These are phyloP conservation scores for Astur gentilis DNA, from an alignment of 2,113 vertebrate species.

Conservation along the genomic window DNA sequence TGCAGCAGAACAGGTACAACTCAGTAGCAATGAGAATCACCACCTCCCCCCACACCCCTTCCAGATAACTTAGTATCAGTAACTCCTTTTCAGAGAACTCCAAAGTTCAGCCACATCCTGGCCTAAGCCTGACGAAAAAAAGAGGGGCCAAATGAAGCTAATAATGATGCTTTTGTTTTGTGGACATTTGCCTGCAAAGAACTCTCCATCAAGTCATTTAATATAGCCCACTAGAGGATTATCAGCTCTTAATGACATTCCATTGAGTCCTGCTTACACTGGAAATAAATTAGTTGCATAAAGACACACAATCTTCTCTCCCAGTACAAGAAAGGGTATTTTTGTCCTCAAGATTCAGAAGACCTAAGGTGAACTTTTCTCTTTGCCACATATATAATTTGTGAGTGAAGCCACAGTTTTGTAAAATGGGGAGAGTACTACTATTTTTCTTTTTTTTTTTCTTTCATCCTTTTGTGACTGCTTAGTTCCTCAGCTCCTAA, in stretches of 20 bases:
- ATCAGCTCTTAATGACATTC: neutral
- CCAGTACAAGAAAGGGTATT: neutral
- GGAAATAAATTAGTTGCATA: neutral
- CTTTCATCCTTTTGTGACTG: neutral
- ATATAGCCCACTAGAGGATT: neutral
- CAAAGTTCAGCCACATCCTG: neutral
- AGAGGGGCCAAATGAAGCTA: neutral
- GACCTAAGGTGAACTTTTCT: neutral
- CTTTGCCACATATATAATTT: neutral
- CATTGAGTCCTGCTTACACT: neutral
- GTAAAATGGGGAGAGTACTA: neutral
- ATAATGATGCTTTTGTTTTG: neutral
- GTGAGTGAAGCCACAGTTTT: neutral
- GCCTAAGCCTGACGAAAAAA: neutral
- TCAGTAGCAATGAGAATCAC: neutral
- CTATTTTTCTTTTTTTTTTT: accelerated
- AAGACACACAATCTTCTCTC: neutral
- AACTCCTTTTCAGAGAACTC: neutral
- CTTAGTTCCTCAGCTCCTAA: neutral
- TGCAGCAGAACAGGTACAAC: neutral
- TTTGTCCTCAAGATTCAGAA: neutral
- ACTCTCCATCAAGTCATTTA: neutral
- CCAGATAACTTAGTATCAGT: accelerated
- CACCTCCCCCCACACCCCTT: too few relatives aligned
- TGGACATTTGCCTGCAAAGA: neutral